Conservation (phyloP, 2,797 vertebrate species). For the Kryptopterus vitreolus region DNA sequence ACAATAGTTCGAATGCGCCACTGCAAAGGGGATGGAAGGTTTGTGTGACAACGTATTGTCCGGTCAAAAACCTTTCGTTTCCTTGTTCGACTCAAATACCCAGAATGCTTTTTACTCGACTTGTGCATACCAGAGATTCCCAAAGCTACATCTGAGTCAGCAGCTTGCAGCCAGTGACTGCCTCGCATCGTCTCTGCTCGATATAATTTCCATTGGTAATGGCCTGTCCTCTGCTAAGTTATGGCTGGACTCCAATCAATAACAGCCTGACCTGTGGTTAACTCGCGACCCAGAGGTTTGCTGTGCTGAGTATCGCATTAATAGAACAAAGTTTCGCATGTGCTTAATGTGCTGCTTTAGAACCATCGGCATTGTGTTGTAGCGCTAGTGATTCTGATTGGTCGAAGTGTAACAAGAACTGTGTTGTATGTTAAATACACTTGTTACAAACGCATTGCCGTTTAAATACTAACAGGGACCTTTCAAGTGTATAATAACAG, state of each 20-base stretch:
- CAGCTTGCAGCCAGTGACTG: slow-evolving; percentile 28
- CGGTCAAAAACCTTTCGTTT: not conserved
- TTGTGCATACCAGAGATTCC: slow-evolving; percentile 23
- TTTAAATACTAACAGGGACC: not conserved
- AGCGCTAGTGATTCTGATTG: not conserved
- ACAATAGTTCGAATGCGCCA: not conserved
- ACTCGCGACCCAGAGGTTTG: slow-evolving; percentile 36
- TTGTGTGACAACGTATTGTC: not conserved
- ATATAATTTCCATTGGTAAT: slow-evolving; percentile 52
- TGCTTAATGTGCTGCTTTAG: not conserved
- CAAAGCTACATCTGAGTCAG: slow-evolving; percentile 43
- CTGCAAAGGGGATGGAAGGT: not conserved
- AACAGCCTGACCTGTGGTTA: slow-evolving; percentile 38
- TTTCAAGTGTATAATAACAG: too few relatives aligned
- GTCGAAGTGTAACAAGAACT: too few relatives aligned
- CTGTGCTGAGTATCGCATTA: slow-evolving; percentile 34
- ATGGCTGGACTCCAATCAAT: slow-evolving; percentile 33
- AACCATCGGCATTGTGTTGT: too few relatives aligned
- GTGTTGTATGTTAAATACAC: not conserved
- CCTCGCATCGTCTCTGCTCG: slow-evolving; percentile 27
- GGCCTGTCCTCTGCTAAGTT: slow-evolving; percentile 46
- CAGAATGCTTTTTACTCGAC: slow-evolving; percentile 12
- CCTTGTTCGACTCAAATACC: slow-evolving; percentile 4
- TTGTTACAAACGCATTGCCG: not conserved
- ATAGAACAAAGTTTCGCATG: slow-evolving; percentile 3